A percentile compares a stretch with the other conserved stretches of the same genome.
Evolutionary conservation across 2,113 vertebrate species (phyloP).

Genomic region (Chionis minor): DNA sequence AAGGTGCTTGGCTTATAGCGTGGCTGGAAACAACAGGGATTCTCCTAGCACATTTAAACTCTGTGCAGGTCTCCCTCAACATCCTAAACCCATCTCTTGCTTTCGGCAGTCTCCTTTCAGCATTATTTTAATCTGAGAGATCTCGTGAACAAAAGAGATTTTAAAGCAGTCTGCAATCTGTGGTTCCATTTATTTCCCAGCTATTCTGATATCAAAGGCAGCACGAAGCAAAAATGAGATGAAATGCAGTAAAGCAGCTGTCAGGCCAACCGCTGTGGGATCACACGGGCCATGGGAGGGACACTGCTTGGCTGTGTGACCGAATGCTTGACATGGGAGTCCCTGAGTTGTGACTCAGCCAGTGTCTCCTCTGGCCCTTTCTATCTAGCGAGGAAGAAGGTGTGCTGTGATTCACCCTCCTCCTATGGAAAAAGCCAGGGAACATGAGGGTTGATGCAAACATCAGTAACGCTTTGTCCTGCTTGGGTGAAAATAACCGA

Average conservation of each 20-base stretch:
- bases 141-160: background rate
- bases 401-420: background rate
- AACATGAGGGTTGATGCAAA: background rate
- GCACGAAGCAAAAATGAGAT: background rate
- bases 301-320: background rate
- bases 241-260: background rate
- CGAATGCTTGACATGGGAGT: fast-evolving
- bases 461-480: background rate
- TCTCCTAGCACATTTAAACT: background rate
- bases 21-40: background rate
- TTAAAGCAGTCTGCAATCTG: background rate
- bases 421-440: background rate
- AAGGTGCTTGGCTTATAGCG: background rate
- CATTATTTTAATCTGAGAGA: conserved; percentile 7
- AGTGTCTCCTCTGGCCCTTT: background rate
- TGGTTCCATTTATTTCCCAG: conserved; percentile 18
- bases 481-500: background rate
- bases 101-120: background rate
- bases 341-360: background rate
- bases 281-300: background rate
- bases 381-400: background rate
- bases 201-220: background rate
- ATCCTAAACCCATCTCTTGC: background rate
- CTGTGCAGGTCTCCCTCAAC: background rate
- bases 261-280: background rate